Base-by-base conservation (phyloP, 1,140 invertebrate genomes). In the Drosophila rufa region DNA sequence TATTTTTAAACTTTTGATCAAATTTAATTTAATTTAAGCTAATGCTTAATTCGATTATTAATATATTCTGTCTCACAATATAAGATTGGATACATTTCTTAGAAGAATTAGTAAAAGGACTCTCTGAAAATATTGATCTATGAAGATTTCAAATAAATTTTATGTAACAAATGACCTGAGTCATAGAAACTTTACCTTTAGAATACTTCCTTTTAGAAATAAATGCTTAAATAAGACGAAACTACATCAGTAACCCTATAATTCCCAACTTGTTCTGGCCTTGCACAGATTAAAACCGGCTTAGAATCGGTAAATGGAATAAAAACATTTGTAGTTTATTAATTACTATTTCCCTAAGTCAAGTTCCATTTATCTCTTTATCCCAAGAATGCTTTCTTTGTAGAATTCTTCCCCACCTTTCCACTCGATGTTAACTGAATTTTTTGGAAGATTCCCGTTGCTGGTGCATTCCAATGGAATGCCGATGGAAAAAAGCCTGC, bases 391-490 rank as follows among this genome's bases (percentile, higher is more conserved):
- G 14, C 3, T 0, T 38, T 55, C 17, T 15, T 38, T 22, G 4
- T 11, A 11, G 19, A 17, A 8, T 22, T 9, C 30, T 11, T 22
- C 0, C 36, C 5, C 33, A 56, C 19, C 19, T 40, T 56, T 22
- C 4, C 1, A 51, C 9, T 6, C 5, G 17, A 30, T 56, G 19
- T 27, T 9, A 25, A 11, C 3, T 22, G 22, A 19, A 51, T n/a
- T 56, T 17, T 33, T 42, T 12, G 19, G 9, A 53, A 59, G 12
- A 15, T 4, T 36, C 12, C 14, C 36, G 15, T 15, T 7, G 33
- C 11, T 36, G 12, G 6, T 27, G 36, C 51, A 70, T 70, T 73
- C 66, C 51, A 25, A 11, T 36, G 40, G 27, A 66, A 46, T 25
- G 4, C 11, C 22, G 5, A 25, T 25, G 22, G 22, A 67, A 14